Conservation (phyloP, 2,888 invertebrate genomes). For the Leucoma salicis region DNA sequence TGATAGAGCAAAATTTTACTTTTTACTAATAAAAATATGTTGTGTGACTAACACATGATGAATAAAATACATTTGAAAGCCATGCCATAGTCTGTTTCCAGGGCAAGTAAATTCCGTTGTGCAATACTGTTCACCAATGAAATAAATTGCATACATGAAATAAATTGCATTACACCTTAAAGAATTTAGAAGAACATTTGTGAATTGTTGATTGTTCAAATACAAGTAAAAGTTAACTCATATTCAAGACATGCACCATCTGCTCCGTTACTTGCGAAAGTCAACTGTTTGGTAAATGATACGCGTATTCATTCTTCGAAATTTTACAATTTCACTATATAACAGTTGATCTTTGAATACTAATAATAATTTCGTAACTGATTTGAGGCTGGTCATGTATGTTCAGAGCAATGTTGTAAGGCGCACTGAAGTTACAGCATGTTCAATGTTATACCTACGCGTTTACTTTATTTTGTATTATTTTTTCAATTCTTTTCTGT, state of each 20-base stretch:
- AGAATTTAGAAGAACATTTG: slow-evolving; percentile 17
- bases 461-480: too few species aligned
- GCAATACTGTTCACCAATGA: slow-evolving; percentile 9
- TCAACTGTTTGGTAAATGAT: slow-evolving; percentile 58
- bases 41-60: too few species aligned
- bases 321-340: slow-evolving; percentile 74
- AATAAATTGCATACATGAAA: too few species aligned
- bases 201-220: slow-evolving; percentile 12
- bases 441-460: too few species aligned
- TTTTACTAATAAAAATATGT: too few species aligned
- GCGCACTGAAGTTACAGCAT: too few species aligned
- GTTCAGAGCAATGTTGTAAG: too few species aligned
- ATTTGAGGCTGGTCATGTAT: not conserved
- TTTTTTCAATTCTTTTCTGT: too few species aligned
- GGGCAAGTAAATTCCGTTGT: slow-evolving; percentile 8
- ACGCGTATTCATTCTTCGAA: slow-evolving; percentile 56
- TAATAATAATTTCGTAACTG: slow-evolving; percentile 39
- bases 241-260: slow-evolving; percentile 53
- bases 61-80: too few species aligned
- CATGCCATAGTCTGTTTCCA: too few species aligned
- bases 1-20: too few species aligned
- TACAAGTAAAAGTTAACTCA: slow-evolving; percentile 53
- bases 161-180: slow-evolving; percentile 27
- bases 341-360: slow-evolving; percentile 54
- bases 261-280: slow-evolving; percentile 63